These are phyloP conservation scores for Anneissia japonica DNA, from an alignment of 35 echinoderm and acorn worm species.

Conservation along the genomic window DNA sequence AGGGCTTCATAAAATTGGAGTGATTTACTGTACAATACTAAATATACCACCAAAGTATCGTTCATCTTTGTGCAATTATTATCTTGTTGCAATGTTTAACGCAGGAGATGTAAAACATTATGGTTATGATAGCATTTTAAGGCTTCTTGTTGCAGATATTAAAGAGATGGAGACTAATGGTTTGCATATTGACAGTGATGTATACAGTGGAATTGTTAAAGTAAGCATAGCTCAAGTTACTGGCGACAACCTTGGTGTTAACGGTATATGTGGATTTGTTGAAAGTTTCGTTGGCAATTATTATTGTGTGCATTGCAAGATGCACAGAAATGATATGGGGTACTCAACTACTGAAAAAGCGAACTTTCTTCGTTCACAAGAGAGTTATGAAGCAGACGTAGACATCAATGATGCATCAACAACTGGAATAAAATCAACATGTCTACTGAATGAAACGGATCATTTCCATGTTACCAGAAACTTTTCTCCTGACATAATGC, in stretches of 20 bases:
- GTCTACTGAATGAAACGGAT: neutral
- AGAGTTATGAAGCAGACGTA: neutral
- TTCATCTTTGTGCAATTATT: neutral
- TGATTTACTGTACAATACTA: neutral
- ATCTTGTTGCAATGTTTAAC: neutral
- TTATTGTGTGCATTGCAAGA: slow-evolving; percentile 35
- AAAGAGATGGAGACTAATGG: slow-evolving; percentile 14
- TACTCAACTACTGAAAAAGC: neutral
- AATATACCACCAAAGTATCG: neutral
- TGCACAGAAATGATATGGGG: slow-evolving; percentile 27
- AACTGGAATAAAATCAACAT: neutral
- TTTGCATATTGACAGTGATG: slow-evolving; percentile 28
- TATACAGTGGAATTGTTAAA: slow-evolving; percentile 36
- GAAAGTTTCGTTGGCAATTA: slow-evolving; percentile 38
- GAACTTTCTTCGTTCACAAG: neutral
- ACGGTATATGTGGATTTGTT: slow-evolving; percentile 21
- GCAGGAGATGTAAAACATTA: neutral
- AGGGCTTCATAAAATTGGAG: neutral
- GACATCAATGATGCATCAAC: neutral
- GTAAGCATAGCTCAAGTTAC: slow-evolving; percentile 24
- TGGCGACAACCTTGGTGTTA: slow-evolving; percentile 42
- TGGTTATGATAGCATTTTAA: neutral
- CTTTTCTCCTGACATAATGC: slow-evolving; percentile 19
- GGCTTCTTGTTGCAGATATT: slow-evolving; percentile 1
- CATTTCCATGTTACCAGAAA: slow-evolving; percentile 8